These are phyloP conservation scores for Pandemis cinnamomeana DNA, from an alignment of 2,888 invertebrate species.

Conservation along the genomic window DNA sequence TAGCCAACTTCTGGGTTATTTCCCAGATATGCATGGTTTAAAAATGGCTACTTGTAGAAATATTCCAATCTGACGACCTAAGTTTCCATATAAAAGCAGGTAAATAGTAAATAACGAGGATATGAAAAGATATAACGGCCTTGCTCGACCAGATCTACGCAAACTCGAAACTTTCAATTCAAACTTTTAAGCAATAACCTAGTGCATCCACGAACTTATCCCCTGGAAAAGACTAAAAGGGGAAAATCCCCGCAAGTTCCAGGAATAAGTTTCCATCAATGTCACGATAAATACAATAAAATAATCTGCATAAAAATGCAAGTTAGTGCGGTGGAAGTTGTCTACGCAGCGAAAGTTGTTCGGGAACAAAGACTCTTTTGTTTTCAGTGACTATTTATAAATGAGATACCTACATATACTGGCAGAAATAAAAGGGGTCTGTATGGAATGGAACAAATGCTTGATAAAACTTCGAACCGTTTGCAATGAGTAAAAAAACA, in stretches of 20 bases:
- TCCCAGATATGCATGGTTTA: too few relatives aligned
- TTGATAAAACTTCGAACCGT: too few relatives aligned
- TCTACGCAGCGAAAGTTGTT: conserved; percentile 21
- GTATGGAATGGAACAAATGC: too few relatives aligned
- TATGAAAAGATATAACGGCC: conserved; percentile 17
- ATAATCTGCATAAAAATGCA: conserved; percentile 39
- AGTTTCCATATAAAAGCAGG: conserved; percentile 18
- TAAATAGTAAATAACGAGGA: neutral
- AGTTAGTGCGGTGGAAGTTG: conserved; percentile 26
- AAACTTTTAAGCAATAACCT: conserved; percentile 42
- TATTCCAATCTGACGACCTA: conserved; percentile 1
- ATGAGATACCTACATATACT: neutral
- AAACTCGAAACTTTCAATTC: conserved; percentile 38
- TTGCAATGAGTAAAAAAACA: too few relatives aligned
- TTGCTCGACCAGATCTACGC: conserved; percentile 34
- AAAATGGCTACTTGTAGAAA: too few relatives aligned
- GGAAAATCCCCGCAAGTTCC: conserved; percentile 37
- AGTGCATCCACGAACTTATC: conserved; percentile 41
- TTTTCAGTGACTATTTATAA: neutral
- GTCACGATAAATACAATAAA: conserved; percentile 38
- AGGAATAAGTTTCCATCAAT: conserved; percentile 37
- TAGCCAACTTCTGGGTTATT: too few relatives aligned
- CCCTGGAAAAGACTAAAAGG: conserved; percentile 36
- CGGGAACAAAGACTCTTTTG: conserved; percentile 9
- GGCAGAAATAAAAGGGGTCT: neutral